Evolutionary conservation across 1,140 invertebrate genomes (phyloP), one percentile per base, ranked within the genome.

Genomic region (Brachionus calyciflorus): DNA sequence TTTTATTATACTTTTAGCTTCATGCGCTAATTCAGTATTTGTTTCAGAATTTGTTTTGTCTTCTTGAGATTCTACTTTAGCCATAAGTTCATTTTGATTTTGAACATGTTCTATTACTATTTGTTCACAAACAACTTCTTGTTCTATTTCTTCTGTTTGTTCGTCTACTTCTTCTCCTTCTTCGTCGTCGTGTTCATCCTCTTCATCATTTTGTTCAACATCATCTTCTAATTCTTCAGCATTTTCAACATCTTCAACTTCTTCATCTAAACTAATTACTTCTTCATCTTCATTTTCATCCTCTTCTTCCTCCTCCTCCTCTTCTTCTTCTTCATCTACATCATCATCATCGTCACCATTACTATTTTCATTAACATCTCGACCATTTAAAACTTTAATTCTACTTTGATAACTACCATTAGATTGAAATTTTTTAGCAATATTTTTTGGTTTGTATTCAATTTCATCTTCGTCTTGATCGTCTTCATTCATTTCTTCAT

Each of bases 401-500:
- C 55, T 37, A 21, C 37, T 60, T n/a, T 40, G 55, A 60, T 33
- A 60, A 40, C 37, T 14, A 12, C 55, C 55, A 60, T 60, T 60
- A 12, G 55, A 30, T 10, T 60, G 55, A 37, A 60, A 60, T 60
- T 60, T 60, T 37, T 60, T 60, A 60, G 55, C 55, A n/a, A 60
- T 19, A 21, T 30, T 60, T 37, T 40, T 60, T 37, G 55, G 55
- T 37, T 60, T 33, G 7, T 60, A 60, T 9, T 12, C 55, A 37
- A 37, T 60, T 60, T 60, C 55, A 37, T 60, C 37, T 60, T 60
- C 53, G 5, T 9, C n/a, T 60, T 60, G 28, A 37, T 60, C 37
- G 33, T 60, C 14, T 33, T 60, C 55, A 37, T 60, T 37, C n/a
- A 60, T 37, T 9, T 60, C 55, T 0, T 60, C 55, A 24, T 60